Conservation (phyloP, 2,113 vertebrate genomes). For the Ammodramus savannarum region DNA sequence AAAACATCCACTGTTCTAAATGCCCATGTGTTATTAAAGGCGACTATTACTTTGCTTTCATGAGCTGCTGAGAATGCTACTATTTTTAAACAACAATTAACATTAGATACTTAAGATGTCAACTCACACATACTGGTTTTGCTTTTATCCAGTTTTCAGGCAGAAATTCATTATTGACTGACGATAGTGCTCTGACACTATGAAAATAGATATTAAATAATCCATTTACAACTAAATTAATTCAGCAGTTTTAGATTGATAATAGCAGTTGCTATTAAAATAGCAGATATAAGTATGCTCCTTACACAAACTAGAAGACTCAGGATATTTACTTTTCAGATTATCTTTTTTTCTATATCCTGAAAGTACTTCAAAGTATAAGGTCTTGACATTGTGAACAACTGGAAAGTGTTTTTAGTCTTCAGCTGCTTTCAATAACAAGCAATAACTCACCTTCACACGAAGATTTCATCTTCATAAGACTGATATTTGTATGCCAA, state of each 20-base stretch:
- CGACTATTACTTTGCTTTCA: not conserved
- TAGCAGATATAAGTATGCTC: not conserved
- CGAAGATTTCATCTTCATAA: not conserved
- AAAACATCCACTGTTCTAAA: not conserved
- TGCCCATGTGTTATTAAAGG: not conserved
- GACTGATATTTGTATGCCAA: not conserved
- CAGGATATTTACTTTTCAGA: not conserved
- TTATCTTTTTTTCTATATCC: not conserved
- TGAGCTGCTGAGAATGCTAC: not conserved
- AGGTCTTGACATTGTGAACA: not conserved
- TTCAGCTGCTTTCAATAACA: not conserved
- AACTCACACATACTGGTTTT: not conserved
- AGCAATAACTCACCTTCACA: not conserved
- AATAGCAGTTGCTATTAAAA: not conserved
- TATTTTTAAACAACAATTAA: not conserved
- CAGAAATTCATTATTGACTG: not conserved
- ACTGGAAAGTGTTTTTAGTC: not conserved
- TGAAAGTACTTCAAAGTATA: not conserved
- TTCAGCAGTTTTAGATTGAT: not conserved
- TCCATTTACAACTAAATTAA: not conserved
- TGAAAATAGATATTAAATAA: not conserved
- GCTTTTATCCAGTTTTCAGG: not conserved
- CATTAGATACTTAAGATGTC: not conserved
- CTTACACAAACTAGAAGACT: not conserved
- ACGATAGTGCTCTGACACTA: not conserved